A percentile compares a stretch with the other conserved stretches of the same genome.
Conservation (phyloP, 2,888 invertebrate genomes). For the Odontomyia ornata region DNA sequence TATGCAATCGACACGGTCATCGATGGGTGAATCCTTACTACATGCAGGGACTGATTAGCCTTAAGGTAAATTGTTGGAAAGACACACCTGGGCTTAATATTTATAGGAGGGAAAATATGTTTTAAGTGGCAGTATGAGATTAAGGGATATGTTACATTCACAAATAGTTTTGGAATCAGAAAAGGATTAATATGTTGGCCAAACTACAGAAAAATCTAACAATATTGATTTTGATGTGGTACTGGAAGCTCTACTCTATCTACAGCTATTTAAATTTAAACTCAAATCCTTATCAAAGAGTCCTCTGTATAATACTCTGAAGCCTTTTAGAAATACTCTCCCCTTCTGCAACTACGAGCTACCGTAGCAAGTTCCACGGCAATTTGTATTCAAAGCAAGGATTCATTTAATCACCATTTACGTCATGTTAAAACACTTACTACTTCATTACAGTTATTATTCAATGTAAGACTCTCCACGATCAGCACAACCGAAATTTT, state of each 20-base stretch:
- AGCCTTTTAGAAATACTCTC: background rate
- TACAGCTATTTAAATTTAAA: no score
- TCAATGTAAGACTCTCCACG: constrained; percentile 37
- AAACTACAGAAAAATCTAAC: no score
- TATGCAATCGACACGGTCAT: constrained; percentile 13
- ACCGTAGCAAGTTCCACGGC: constrained; percentile 11
- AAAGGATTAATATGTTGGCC: no score
- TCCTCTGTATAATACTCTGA: no score
- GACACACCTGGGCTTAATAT: constrained; percentile 11
- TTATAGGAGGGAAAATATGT: background rate
- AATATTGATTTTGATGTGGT: no score
- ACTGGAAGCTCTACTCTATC: no score
- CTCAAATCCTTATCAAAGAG: no score
- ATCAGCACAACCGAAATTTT: background rate
- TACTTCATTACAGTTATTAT: constrained; percentile 56
- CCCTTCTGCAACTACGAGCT: background rate
- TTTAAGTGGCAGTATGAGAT: background rate
- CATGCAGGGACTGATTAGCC: background rate
- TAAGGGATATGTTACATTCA: background rate
- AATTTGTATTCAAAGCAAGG: constrained; percentile 55
- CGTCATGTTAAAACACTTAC: constrained; percentile 56
- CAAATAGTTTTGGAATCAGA: no score
- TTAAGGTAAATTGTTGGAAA: background rate
- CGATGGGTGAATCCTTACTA: background rate
- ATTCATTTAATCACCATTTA: constrained; percentile 54